These are phyloP conservation scores for Drosophila arawakana DNA, from an alignment of 1,140 invertebrate species.

Conservation along the genomic window DNA sequence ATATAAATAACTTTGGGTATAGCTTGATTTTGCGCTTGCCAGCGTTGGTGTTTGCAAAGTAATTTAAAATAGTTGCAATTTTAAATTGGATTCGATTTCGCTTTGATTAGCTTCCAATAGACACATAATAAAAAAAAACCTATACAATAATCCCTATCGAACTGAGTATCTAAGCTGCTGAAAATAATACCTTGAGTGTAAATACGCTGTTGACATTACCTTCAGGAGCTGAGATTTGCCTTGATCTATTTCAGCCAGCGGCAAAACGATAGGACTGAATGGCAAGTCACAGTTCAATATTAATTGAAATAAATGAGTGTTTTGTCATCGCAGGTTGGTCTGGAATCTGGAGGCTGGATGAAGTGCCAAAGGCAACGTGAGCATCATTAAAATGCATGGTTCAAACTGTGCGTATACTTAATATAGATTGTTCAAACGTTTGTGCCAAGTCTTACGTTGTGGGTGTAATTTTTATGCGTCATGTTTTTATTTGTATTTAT, in stretches of 20 bases:
- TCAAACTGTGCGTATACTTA: slow-evolving; percentile 78
- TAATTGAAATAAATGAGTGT: slow-evolving; percentile 81
- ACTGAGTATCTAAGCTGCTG: slow-evolving; percentile 13
- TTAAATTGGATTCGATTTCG: slow-evolving; percentile 32
- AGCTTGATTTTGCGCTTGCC: slow-evolving; percentile 12
- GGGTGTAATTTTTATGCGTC: slow-evolving; percentile 76
- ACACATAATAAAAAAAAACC: background rate
- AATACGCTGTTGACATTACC: slow-evolving; percentile 35
- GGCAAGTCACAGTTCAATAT: slow-evolving; percentile 54
- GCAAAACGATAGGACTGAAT: slow-evolving; percentile 8
- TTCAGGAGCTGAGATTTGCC: background rate
- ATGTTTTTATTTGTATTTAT: slow-evolving; percentile 83
- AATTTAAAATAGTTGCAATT: slow-evolving; percentile 42
- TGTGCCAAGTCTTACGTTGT: slow-evolving; percentile 38
- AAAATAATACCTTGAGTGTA: slow-evolving; percentile 18
- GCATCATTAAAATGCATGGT: slow-evolving; percentile 83
- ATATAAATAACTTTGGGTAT: slow-evolving; percentile 2
- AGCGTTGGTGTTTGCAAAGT: slow-evolving; percentile 29
- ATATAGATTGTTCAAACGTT: slow-evolving; percentile 69
- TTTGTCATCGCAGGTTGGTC: slow-evolving; percentile 54
- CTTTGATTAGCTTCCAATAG: background rate
- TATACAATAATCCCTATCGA: slow-evolving; percentile 3
- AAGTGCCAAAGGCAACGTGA: slow-evolving; percentile 51
- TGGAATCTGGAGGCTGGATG: slow-evolving; percentile 22
- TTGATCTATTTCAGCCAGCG: slow-evolving; percentile 43